A percentile compares a stretch with the other conserved stretches of the same genome.
These are phyloP conservation scores for Cantharis rustica DNA, from an alignment of 2,888 invertebrate species.

Conservation along the genomic window DNA sequence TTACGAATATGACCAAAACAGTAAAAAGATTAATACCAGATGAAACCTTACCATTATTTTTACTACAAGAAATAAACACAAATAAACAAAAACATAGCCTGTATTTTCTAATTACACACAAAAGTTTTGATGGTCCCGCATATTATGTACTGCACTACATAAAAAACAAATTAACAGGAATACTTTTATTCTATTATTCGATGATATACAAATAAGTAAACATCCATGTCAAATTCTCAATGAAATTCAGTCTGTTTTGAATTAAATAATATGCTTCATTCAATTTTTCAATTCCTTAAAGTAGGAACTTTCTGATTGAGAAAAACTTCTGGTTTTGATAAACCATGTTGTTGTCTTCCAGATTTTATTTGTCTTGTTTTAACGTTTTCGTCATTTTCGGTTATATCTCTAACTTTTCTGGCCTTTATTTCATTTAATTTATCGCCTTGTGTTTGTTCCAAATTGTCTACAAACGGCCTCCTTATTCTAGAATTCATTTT, in stretches of 20 bases:
- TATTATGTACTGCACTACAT: not conserved
- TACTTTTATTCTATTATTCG: not conserved
- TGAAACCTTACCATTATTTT: not conserved
- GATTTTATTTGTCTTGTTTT: not conserved
- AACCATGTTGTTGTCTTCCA: not conserved
- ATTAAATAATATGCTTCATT: not conserved
- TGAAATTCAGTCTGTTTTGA: not conserved
- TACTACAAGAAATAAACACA: not conserved
- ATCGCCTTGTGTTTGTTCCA: constrained; percentile 58
- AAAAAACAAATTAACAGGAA: not conserved
- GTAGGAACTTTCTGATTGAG: not conserved
- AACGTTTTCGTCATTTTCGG: not conserved
- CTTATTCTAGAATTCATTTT: not conserved
- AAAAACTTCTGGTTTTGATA: not conserved
- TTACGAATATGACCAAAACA: too few relatives aligned
- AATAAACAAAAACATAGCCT: not conserved
- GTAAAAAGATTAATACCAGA: too few relatives aligned
- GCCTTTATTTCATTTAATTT: constrained; percentile 57
- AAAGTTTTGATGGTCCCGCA: not conserved
- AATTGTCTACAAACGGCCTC: not conserved
- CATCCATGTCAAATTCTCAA: not conserved
- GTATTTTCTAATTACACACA: not conserved
- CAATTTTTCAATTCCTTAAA: not conserved
- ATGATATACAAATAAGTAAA: not conserved
- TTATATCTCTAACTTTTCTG: constrained; percentile 8